phyloP scores from a whole-genome alignment of 2,113 vertebrate species.

The Henicopernis longicauda region DNA sequence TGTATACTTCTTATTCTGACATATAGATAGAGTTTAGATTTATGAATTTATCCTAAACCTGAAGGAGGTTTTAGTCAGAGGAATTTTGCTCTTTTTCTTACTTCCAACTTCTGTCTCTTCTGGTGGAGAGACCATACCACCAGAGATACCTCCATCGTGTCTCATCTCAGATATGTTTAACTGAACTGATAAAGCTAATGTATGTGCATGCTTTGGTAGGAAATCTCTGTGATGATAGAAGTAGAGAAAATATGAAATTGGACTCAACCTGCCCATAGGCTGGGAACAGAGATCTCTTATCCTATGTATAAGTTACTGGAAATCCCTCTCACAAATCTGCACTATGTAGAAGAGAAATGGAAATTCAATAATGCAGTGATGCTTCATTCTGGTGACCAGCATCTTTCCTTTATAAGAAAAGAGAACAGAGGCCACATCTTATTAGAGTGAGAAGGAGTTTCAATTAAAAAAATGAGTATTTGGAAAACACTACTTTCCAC shows the following conservation, averaged over 20 bases:
- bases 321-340: background rate
- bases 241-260: background rate
- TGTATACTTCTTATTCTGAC: background rate
- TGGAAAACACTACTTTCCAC: background rate
- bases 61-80: background rate
- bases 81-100: background rate
- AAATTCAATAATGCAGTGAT: background rate
- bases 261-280: background rate
- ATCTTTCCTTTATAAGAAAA: background rate
- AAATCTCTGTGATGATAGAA: background rate
- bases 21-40: background rate
- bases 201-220: background rate
- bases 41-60: background rate
- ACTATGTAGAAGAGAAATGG: background rate
- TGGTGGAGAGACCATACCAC: background rate
- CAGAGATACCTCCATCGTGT: background rate
- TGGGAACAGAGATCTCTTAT: background rate
- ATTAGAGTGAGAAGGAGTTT: background rate
- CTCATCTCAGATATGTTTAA: background rate
- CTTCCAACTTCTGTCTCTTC: background rate
- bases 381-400: background rate
- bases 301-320: background rate
- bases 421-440: background rate
- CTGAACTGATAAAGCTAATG: background rate
- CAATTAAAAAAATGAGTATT: background rate